Evolutionary conservation across 2,113 vertebrate species (phyloP), one percentile per base, ranked within the genome.

Genomic region (Uria aalge): DNA sequence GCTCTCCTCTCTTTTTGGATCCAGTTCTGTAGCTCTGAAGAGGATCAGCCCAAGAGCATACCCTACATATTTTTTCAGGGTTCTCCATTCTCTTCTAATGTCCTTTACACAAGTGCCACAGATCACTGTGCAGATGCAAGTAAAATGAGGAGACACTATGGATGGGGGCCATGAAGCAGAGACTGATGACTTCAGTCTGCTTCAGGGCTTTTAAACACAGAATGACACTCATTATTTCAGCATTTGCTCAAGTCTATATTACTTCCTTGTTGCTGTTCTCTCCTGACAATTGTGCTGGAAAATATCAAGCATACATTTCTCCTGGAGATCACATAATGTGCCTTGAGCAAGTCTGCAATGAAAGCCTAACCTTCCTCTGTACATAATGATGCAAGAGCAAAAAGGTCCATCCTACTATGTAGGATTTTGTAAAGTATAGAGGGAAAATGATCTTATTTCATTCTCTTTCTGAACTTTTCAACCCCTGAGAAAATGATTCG

Each of bases 391-490:
- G 57, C 5, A 73, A 84, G 87, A 91, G 56, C 72, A 56, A 85
- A 45, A 84, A 83, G 59, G 66, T 60, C 76, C 43, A 67, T 47
- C 32, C 32, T 89, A 38, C 59, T 79, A 78, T 45, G 50, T 32
- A 66, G 30, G 41, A 30, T 91, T 94, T 93, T 60, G 56, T 90
- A 21, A 94, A 94, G 41, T 56, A 80, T 13, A 75, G 29, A 62
- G 36, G 36, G 59, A 71, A 95, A 95, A 93, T 52, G 14, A 95
- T 83, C 84, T 94, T 87, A 82, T 75, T 75, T 85, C 32, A 69
- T 92, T 88, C 81, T 91, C 52, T 45, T 72, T 47, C 59, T 95
- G 87, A 93, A 94, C 87, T 91, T 91, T 56, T 94, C 72, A 72
- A 69, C 36, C 73, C 41, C 47, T 34, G 24, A 95, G 56, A 92